Evolutionary conservation across 2,113 vertebrate genomes (phyloP), one percentile per base, ranked within the genome.

Genomic region (Esox niger): DNA sequence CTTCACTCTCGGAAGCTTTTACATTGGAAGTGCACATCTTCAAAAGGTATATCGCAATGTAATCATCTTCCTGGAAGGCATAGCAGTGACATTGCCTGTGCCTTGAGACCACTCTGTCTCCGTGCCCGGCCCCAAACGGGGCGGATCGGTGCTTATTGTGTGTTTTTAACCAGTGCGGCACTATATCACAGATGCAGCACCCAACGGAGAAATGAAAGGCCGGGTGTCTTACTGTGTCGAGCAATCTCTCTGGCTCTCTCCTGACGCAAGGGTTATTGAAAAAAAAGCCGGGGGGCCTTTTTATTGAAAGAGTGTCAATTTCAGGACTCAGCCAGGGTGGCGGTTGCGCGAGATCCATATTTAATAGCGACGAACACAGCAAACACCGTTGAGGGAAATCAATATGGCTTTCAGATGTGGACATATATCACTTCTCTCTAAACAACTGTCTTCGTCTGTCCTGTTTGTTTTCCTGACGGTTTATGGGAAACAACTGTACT

Each of bases 361-460:
- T 86, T 91, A 88, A 91, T 87, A 80, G 83, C 79, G 80, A 84
- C 87, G 89, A 84, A 88, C 63, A 68, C 84, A 88, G 83, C 86
- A 88, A 91, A 90, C 84, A 85, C 86, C 86, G 87, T 84, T 78
- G 82, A 85, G 76, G 62, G 80, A 84, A 89, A 91, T 91, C 90
- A 87, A 91, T 91, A 83, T 9, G 17, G 75, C 85, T 84, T 87
- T 89, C 85, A 79, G 71, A 64, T 91, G 83, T 80, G 83, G 88
- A 90, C 83, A 77, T 88, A 82, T 80, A 84, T 88, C 84, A 89
- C 81, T 69, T 79, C 64, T 69, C 72, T 79, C 62, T 83, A 75
- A 81, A 80, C 69, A 68, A 64, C 66, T 84, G 81, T 78, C 75
- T 79, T 71, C 79, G 73, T 71, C 66, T 67, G 72, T 84, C 77